Evolutionary conservation across 1,140 invertebrate species (phyloP).

Genomic region (Pemphigus obesinymphae): DNA sequence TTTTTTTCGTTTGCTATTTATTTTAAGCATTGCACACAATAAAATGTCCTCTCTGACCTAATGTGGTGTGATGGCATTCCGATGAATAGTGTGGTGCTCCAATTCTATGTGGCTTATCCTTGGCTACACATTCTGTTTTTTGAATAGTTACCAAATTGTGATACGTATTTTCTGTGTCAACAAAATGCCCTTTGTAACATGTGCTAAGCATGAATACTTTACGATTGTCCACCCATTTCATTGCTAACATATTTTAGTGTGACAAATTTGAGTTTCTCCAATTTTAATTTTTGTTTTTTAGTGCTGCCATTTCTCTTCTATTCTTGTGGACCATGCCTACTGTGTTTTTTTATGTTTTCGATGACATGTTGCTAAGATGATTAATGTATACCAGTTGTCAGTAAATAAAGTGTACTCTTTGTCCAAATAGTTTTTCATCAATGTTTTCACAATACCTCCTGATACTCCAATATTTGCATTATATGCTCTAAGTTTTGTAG

Average conservation of each 20-base stretch:
- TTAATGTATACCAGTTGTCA: slow-evolving; percentile 24
- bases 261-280: not conserved
- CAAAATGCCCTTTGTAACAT: too few species aligned
- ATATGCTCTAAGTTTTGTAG: not conserved
- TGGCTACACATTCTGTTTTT: too few species aligned
- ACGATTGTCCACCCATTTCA: not conserved
- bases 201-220: not conserved
- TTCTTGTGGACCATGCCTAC: not conserved
- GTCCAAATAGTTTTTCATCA: slow-evolving; percentile 1
- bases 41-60: too few species aligned
- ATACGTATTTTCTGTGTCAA: too few species aligned
- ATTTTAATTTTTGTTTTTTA: not conserved
- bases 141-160: too few species aligned
- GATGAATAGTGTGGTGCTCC: too few species aligned
- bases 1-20: too few species aligned
- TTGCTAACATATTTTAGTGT: not conserved
- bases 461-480: not conserved
- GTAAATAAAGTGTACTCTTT: not conserved
- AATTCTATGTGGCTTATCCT: too few species aligned
- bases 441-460: slow-evolving; percentile 5
- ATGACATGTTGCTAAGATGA: not conserved
- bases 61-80: too few species aligned
- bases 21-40: too few species aligned
- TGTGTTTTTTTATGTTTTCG: not conserved
- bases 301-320: not conserved